Base-by-base conservation (phyloP, 2,113 vertebrate genomes). In the Mus pahari region DNA sequence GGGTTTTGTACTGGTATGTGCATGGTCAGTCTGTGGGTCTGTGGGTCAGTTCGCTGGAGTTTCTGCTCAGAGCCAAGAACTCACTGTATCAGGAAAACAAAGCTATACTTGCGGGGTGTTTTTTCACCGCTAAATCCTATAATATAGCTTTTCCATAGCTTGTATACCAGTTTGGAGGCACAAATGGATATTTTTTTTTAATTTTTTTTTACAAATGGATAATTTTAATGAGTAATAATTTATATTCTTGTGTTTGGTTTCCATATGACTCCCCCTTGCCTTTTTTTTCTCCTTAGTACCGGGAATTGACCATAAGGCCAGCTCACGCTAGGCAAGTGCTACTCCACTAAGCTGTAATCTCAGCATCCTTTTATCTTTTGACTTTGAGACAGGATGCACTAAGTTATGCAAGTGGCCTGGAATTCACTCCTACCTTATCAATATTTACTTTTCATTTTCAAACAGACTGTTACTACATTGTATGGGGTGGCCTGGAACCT, bases 181-280 rank as follows among this genome's bases (percentile, higher is more conserved):
- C 64, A 96, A 66, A 16, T 68, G 20, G 7, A 70, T 93, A 36
- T 5, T 53, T 92, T 94, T 62, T n/a, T n/a, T n/a, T n/a, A n/a
- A n/a, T n/a, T n/a, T n/a, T n/a, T n/a, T n/a, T n/a, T n/a, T n/a
- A 89, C 64, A 96, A 66, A 16, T 68, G 20, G 7, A 70, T 93
- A 36, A 9, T 53, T 92, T 94, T 62, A 22, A 60, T 84, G 92
- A 92, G 36, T 89, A 58, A 81, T 14, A 77, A 66, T 53, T 17
- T 13, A 4, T 64, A 14, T 58, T 87, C 13, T 36, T 92, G 11
- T 24, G 8, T 62, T 58, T 93, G 16, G 1, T 4, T 94, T 0
- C 48, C 77, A 74, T 14, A 22, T 78, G 62, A 96, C 22, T 70
- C 64, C 45, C 14, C 14, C 7, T 13, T 20, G 1, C 16, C 17